phyloP scores from a whole-genome alignment of 2,113 vertebrate species.

The Cyanoderma ruficeps region DNA sequence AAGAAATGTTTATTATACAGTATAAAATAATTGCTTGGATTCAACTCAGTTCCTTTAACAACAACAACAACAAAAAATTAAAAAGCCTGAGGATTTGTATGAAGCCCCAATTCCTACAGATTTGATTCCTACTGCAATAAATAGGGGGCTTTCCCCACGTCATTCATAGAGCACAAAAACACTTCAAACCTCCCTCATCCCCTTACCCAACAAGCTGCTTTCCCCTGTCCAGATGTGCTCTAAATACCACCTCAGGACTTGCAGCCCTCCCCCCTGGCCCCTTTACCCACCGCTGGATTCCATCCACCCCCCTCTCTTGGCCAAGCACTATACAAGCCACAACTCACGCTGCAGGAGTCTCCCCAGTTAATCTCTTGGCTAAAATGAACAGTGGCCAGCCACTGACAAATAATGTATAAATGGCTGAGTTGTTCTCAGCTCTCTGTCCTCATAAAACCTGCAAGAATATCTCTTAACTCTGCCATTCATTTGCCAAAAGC shows the following conservation, averaged over 20 bases:
- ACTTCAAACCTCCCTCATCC: neutral
- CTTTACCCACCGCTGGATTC: neutral
- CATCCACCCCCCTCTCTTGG: neutral
- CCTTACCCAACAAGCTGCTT: neutral
- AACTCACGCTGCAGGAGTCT: neutral
- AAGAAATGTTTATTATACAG: conserved; percentile 73
- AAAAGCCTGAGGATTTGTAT: conserved; percentile 60
- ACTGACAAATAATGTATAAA: conserved; percentile 13
- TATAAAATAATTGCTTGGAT: conserved; percentile 73
- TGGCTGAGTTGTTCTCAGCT: conserved; percentile 39
- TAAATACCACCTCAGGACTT: neutral
- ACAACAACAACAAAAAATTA: neutral
- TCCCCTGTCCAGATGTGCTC: neutral
- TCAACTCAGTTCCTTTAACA: conserved; percentile 28
- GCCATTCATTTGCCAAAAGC: neutral
- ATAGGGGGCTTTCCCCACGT: neutral
- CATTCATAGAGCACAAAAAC: neutral
- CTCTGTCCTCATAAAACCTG: neutral
- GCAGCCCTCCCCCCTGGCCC: neutral
- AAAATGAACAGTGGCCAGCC: conserved; percentile 58
- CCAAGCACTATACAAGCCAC: conserved; percentile 2
- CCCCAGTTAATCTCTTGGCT: neutral
- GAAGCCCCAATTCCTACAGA: neutral
- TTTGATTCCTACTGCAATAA: neutral
- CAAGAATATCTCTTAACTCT: neutral